Percentiles rank a stretch among this genome's conserved stretches.
These are phyloP conservation scores for Buathra laborator DNA, from an alignment of 2,888 invertebrate genomes.

Conservation along the genomic window DNA sequence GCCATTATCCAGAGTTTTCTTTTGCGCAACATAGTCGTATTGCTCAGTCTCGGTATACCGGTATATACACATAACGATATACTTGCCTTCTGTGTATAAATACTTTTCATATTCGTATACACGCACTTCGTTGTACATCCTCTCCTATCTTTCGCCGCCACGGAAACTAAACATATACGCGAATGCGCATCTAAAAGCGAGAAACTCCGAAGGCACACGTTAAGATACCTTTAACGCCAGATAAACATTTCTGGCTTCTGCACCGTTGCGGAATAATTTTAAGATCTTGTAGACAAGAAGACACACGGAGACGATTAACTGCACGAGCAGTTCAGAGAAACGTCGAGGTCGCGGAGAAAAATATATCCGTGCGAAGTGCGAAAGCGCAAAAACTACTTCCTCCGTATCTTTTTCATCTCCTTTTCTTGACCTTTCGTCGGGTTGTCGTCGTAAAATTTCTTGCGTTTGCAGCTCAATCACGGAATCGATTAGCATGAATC, in stretches of 20 bases:
- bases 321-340: conserved; percentile 68
- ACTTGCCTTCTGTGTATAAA: conserved; percentile 13
- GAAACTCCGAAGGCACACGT: conserved; percentile 39
- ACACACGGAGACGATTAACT: conserved; percentile 64
- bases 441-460: neutral
- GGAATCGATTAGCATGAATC: neutral
- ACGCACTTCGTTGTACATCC: conserved; percentile 68
- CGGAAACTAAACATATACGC: conserved; percentile 46
- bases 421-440: neutral
- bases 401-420: conserved; percentile 14
- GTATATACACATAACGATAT: conserved; percentile 5
- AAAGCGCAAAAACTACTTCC: conserved; percentile 27
- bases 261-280: conserved; percentile 63
- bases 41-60: conserved; percentile 68
- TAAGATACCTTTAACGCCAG: neutral
- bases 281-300: conserved; percentile 60
- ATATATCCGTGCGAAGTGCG: conserved; percentile 51
- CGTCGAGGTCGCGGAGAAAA: conserved; percentile 51
- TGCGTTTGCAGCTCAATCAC: neutral
- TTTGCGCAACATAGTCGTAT: conserved; percentile 73
- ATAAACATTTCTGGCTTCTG: conserved; percentile 46
- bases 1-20: conserved; percentile 83
- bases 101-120: conserved; percentile 60
- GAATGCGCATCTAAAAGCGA: conserved; percentile 57
- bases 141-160: conserved; percentile 8